Base-by-base conservation (phyloP, 2,888 invertebrate species). In the Clanis bilineata region DNA sequence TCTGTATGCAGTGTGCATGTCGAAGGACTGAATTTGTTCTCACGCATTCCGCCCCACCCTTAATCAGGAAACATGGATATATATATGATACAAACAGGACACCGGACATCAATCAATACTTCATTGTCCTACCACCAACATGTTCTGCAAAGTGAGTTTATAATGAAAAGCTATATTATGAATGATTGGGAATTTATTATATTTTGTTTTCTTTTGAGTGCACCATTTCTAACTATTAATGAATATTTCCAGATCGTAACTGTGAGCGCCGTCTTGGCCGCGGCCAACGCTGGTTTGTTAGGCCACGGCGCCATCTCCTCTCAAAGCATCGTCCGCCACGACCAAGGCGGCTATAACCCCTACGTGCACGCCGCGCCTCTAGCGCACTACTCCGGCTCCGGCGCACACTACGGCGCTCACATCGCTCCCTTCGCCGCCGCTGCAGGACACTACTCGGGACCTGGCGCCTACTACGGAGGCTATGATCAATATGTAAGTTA, bases 251-350 rank as follows among this genome's bases (percentile, higher is more conserved):
- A 86, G 85, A 77, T 80, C 58, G 57, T 81, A 41, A 67, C 76
- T 12, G 57, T 84, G 56, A 68, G 71, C 64, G 75, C 76, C 45
- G 58, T 88, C 38, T 68, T 86, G 65, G 83, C 81, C 1, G 74
- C 69, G 28, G 83, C 78, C 65, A 82, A 69, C 60, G 83, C 85
- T 15, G 83, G 84, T 39, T 32, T 74, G 1, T 56, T 63, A 41
- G 70, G 69, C 28, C 70, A 75, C 54, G 72, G 71, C 22, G 66
- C 68, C 43, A 68, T 74, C 12, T 72, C 47, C 9, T 51, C 51
- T 9, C 51, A 51, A 10, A 51, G 51, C 32, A 32, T 51, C 25
- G 51, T 51, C 10, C 60, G 66, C 65, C 74, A 76, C 56, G 70
- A 74, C 61, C 67, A 65, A 28, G 70, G 69, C 44, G 58, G 62